These are phyloP conservation scores for Cheiracanthium punctorium DNA, from an alignment of 2,888 invertebrate species.

Conservation along the genomic window DNA sequence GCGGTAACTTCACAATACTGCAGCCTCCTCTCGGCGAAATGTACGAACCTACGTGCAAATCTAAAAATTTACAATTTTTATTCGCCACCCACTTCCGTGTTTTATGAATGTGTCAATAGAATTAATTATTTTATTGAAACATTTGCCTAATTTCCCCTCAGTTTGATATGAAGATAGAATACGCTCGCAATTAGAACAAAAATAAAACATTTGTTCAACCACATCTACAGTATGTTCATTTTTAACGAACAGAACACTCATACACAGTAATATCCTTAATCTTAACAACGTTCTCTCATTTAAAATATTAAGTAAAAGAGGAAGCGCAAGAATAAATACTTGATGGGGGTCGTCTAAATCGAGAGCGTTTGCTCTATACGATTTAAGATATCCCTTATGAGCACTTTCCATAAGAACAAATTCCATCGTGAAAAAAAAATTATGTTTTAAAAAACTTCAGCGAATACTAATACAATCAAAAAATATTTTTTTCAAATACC, in stretches of 20 bases:
- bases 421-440: too few relatives aligned
- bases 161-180: not conserved
- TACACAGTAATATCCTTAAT: not conserved
- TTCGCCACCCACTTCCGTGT: not conserved
- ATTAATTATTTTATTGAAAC: not conserved
- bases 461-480: too few relatives aligned
- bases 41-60: not conserved
- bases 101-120: not conserved
- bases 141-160: not conserved
- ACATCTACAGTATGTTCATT: not conserved
- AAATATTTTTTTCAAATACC: too few relatives aligned
- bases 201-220: not conserved
- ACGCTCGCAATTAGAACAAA: not conserved
- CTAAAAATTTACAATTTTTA: slow-evolving; percentile 4
- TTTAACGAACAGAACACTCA: not conserved
- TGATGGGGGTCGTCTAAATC: not conserved
- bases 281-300: not conserved
- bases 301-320: not conserved
- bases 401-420: not conserved
- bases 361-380: not conserved
- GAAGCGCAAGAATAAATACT: not conserved
- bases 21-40: not conserved
- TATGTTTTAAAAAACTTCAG: too few relatives aligned
- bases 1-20: not conserved
- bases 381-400: not conserved